These are phyloP conservation scores for Oncopodura yosiiana DNA, from an alignment of 1,140 invertebrate species.

Conservation along the genomic window DNA sequence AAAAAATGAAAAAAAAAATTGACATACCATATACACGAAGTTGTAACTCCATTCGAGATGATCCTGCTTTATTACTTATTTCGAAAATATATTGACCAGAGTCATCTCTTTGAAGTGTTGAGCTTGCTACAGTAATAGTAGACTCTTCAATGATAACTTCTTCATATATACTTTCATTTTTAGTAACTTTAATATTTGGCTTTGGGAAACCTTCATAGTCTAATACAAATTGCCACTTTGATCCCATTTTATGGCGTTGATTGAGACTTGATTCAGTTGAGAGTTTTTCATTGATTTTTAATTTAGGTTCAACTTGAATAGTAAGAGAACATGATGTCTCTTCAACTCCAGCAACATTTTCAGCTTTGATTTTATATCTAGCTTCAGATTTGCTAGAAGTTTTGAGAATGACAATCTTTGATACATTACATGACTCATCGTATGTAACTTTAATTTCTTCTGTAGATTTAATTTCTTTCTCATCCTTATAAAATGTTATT, in stretches of 20 bases:
- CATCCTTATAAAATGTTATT: conserved; percentile 61
- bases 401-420: conserved; percentile 41
- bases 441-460: conserved; percentile 57
- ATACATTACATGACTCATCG: conserved; percentile 50
- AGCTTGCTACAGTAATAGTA: conserved; percentile 52
- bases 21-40: conserved; percentile 67
- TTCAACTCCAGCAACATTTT: conserved; percentile 59
- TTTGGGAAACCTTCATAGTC: conserved; percentile 54
- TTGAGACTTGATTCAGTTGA: conserved; percentile 45
- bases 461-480: conserved; percentile 46
- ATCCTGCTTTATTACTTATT: conserved; percentile 59
- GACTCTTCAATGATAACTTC: conserved; percentile 47
- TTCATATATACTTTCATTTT: too few relatives aligned
- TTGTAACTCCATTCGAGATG: conserved; percentile 55
- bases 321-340: conserved; percentile 57
- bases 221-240: conserved; percentile 52
- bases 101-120: conserved; percentile 50
- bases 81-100: conserved; percentile 50
- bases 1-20: too few relatives aligned
- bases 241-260: conserved; percentile 51
- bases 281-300: neutral
- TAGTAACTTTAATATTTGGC: conserved; percentile 55
- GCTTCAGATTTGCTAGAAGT: conserved; percentile 37
- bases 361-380: too few relatives aligned
- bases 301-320: conserved; percentile 45